Percentiles rank a stretch among this genome's conserved stretches.
Conservation (phyloP, 2,113 vertebrate species). For the Dicrurus megarhynchus region DNA sequence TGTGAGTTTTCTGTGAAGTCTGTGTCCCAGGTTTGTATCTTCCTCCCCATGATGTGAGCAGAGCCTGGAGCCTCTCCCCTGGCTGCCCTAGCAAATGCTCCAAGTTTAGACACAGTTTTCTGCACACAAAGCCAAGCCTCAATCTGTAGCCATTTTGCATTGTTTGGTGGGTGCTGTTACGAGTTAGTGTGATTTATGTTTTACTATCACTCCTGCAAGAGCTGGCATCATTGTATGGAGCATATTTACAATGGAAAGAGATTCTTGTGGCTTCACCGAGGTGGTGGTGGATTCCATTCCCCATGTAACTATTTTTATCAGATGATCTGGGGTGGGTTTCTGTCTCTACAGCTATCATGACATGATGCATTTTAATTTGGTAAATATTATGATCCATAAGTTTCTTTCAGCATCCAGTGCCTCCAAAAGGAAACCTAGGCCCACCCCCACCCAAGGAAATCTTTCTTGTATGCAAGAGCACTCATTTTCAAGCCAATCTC, state of each 20-base stretch:
- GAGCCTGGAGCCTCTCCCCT: background rate
- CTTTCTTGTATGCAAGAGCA: background rate
- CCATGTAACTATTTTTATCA: slow-evolving; percentile 26
- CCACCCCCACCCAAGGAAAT: background rate
- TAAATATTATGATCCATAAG: fast-evolving
- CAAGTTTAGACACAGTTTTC: background rate
- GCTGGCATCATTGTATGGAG: background rate
- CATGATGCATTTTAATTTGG: background rate
- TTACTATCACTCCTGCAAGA: background rate
- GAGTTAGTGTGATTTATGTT: slow-evolving; percentile 36
- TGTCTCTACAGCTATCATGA: background rate
- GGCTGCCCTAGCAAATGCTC: background rate
- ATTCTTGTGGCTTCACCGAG: background rate
- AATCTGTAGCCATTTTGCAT: background rate
- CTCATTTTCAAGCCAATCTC: background rate
- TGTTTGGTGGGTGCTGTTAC: slow-evolving; percentile 5
- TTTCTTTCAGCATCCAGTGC: background rate
- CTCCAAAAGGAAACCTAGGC: background rate
- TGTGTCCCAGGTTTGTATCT: background rate
- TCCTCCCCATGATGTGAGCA: background rate
- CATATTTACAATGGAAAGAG: background rate
- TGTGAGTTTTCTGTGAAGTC: background rate
- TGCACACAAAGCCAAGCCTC: background rate
- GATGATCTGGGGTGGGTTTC: background rate
- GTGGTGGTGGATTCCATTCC: slow-evolving; percentile 14